Conservation (phyloP, 2,888 invertebrate genomes). For the Malachius bipustulatus region DNA sequence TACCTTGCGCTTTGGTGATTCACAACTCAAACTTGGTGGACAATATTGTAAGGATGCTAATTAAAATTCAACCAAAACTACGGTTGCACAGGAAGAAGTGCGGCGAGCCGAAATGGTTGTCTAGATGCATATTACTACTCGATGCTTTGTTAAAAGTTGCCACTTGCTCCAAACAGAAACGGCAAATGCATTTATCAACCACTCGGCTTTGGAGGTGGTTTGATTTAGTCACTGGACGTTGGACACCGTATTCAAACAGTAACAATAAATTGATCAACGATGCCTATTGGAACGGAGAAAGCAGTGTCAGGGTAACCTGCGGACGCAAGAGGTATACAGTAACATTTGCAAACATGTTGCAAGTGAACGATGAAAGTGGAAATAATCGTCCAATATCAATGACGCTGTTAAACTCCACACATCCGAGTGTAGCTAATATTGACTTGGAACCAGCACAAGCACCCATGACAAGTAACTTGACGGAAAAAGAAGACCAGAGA, state of each 20-base stretch:
- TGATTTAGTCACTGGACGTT: slow-evolving; percentile 67
- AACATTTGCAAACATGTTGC: slow-evolving; percentile 68
- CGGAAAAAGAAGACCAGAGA: slow-evolving; percentile 31
- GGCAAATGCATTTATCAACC: slow-evolving; percentile 49
- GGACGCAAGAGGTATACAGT: slow-evolving; percentile 65
- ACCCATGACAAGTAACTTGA: slow-evolving; percentile 24
- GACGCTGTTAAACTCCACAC: slow-evolving; percentile 38
- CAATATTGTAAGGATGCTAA: slow-evolving; percentile 34
- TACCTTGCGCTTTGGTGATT: slow-evolving; percentile 51
- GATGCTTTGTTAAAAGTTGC: slow-evolving; percentile 69
- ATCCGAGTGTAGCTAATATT: slow-evolving; percentile 27
- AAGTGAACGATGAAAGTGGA: slow-evolving; percentile 76
- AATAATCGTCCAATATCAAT: slow-evolving; percentile 68
- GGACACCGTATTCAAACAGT: slow-evolving; percentile 59
- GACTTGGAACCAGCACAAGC: slow-evolving; percentile 26
- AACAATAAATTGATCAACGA: slow-evolving; percentile 69
- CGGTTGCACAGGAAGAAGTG: slow-evolving; percentile 19
- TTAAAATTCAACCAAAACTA: slow-evolving; percentile 27
- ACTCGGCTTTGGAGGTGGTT: slow-evolving; percentile 69
- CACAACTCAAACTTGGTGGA: slow-evolving; percentile 28
- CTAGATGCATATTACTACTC: slow-evolving; percentile 58
- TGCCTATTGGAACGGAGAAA: slow-evolving; percentile 62
- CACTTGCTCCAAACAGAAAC: slow-evolving; percentile 52
- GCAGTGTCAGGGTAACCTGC: slow-evolving; percentile 55
- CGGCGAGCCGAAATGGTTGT: slow-evolving; percentile 60